Conservation (phyloP, 1,140 invertebrate genomes). For the Gryllus bimaculatus region DNA sequence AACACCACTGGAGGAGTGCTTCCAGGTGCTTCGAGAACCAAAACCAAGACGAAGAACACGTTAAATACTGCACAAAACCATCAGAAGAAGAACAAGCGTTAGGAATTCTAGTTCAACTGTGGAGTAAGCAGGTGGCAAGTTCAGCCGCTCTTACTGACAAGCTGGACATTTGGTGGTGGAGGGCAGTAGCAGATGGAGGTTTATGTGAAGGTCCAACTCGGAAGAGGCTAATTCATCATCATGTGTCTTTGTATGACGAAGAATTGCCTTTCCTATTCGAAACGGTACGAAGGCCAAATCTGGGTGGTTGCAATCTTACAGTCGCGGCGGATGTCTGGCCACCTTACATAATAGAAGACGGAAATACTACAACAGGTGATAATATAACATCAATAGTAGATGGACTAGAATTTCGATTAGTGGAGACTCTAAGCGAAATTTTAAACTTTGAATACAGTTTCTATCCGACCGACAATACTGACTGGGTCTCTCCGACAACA, state of each 20-base stretch:
- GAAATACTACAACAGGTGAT: neutral
- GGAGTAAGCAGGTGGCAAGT: neutral
- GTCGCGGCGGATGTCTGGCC: neutral
- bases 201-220: neutral
- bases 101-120: neutral
- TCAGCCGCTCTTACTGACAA: neutral
- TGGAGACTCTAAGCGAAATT: neutral
- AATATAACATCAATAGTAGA: neutral
- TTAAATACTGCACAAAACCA: too few relatives aligned
- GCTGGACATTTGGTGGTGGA: neutral
- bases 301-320: neutral
- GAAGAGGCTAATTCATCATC: neutral
- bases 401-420: neutral
- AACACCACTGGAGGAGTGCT: neutral
- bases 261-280: neutral
- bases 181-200: neutral
- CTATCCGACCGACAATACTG: neutral
- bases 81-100: neutral
- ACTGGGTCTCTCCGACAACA: neutral
- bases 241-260: neutral
- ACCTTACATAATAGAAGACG: neutral
- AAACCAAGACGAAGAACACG: neutral
- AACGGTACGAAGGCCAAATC: neutral
- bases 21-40: neutral
- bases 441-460: neutral